Base-by-base conservation (phyloP, 2,797 vertebrate genomes). In the Odontamblyopus rebecca region DNA sequence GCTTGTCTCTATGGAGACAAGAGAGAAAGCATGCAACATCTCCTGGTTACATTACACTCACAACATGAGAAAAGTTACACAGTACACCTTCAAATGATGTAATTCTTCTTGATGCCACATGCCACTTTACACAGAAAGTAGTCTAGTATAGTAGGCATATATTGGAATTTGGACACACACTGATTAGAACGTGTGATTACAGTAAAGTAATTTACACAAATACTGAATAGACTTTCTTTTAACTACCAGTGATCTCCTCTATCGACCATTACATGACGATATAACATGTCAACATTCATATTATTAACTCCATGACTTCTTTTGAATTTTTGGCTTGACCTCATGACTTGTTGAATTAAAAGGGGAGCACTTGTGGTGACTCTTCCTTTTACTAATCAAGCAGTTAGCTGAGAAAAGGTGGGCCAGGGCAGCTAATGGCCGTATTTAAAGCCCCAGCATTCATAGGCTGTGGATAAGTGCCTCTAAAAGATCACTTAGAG, bases 361-460 rank as follows among this genome's bases (percentile, higher is more conserved):
- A 7, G 29, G 53, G 72, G 60, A 72, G 35, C 44, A 16, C 67
- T 61, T 44, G 13, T 73, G 41, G 44, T 67, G 53, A 77, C 26
- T 48, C 6, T 51, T 63, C 6, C 44, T 70, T 26, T 53, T 44
- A 64, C 70, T 74, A 75, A 78, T 78, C 73, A 82, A 56, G 60
- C 48, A 72, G 32, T 12, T 29, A 66, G 67, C 73, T 77, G 61
- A 72, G 74, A 19, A 70, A 67, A 57, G 32, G 38, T 44, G 65
- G 56, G 70, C 69, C 13, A n/a, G 9, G 60, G 41, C 41, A 53
- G 35, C 66, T 68, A 80, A 74, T 66, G 69, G 30, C 62, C 56
- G 65, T 78, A 75, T 72, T 68, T 48, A 60, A 74, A 62, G 63
- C 73, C 73, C 44, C 62, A n/a, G 70, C 61, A 57, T 71, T 78